Conservation (phyloP, 2,113 vertebrate species). For the Synchiropus splendidus region DNA sequence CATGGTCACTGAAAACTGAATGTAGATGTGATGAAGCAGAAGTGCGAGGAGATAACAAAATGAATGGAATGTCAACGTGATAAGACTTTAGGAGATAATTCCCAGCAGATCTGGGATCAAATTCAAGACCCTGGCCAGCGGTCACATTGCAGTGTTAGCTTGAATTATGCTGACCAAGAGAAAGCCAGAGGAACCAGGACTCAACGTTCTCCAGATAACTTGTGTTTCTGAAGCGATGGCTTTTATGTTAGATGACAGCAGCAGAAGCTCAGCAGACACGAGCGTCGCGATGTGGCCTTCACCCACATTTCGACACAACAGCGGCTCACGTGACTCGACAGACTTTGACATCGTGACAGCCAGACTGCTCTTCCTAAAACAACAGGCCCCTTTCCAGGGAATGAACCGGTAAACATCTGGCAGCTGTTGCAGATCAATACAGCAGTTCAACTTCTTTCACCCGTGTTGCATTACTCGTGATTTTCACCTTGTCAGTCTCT, state of each 20-base stretch:
- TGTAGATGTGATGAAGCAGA: too few relatives aligned
- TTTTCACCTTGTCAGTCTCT: too few relatives aligned
- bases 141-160: too few relatives aligned
- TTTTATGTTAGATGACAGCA: neutral
- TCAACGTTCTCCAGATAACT: neutral
- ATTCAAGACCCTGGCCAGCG: too few relatives aligned
- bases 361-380: constrained; percentile 3
- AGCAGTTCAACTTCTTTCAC: neutral
- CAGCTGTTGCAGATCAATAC: constrained; percentile 56
- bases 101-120: too few relatives aligned
- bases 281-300: neutral
- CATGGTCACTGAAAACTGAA: too few relatives aligned
- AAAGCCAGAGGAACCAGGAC: neutral
- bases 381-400: constrained; percentile 15
- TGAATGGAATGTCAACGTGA: too few relatives aligned
- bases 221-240: neutral
- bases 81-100: too few relatives aligned
- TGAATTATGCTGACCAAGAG: too few relatives aligned
- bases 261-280: neutral
- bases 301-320: neutral
- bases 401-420: constrained; percentile 39
- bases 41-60: too few relatives aligned
- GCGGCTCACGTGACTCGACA: constrained; percentile 28
- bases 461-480: constrained; percentile 19
- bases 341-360: constrained; percentile 33